Evolutionary conservation across 2,888 invertebrate species (phyloP), one percentile per base, ranked within the genome.

Genomic region (Hyles lineata): DNA sequence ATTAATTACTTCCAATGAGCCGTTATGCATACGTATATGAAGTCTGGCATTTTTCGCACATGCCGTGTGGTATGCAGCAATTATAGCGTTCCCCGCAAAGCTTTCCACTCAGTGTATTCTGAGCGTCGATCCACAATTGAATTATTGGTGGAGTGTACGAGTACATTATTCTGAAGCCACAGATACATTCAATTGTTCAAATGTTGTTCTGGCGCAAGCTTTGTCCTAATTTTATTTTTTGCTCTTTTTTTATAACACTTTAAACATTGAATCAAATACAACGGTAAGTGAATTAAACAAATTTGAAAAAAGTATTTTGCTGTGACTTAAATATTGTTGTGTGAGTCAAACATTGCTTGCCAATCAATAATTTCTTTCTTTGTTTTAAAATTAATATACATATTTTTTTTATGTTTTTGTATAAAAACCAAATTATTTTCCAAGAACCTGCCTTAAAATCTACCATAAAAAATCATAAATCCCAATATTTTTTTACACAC

Each of bases 161-260:
- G 67, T 67, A 67, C 23, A 67, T 67, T 17, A 67, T 67, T 63
- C 7, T 67, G 17, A 67, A 67, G 67, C 67, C 67, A 67, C 67
- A 67, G 1, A 15, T 17, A 43, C 21, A 43, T 50, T 43, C 43
- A 15, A 67, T 43, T 21, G 15, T 63, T 35, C 2, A 67, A 17
- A 62, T 17, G 9, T 67, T 25, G 17, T 23, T 50, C 50, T 25
- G 17, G 15, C 63, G 32, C n/a, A 63, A 63, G 63, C 63, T 43
- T 43, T 21, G n/a, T 0, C 43, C 0, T 43, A 15, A n/a, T 55
- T 50, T 35, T 67, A 62, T n/a, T 55, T n/a, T 6, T 17, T 55
- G 55, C 55, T 55, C 1, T 55, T 55, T 7, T 43, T 35, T 43
- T 43, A 15, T 43, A 43, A 43, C 15, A 43, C 1, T 43, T 43